These are phyloP conservation scores for Slavum lentiscoides DNA, from an alignment of 2,888 invertebrate species.

Conservation along the genomic window DNA sequence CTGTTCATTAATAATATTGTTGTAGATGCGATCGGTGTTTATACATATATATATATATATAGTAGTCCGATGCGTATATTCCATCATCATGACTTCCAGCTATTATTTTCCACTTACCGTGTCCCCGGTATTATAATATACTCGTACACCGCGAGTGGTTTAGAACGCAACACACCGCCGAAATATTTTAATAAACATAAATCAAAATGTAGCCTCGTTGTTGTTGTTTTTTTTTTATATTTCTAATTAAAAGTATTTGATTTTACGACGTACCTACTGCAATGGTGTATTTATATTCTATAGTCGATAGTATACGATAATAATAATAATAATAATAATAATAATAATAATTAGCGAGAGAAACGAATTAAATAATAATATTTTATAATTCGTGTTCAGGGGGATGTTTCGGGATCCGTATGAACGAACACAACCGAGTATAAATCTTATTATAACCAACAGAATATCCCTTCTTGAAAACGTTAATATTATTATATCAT, in stretches of 20 bases:
- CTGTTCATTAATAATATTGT: conserved; percentile 48
- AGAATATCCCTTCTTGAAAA: no score
- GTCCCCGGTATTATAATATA: not conserved
- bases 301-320: no score
- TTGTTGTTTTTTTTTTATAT: not conserved
- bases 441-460: no score
- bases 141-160: not conserved
- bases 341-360: not conserved
- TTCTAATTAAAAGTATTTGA: conserved; percentile 16
- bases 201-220: conserved; percentile 24
- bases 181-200: conserved; percentile 46
- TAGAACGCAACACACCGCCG: not conserved
- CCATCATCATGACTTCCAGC: conserved; percentile 42
- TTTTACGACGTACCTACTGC: not conserved
- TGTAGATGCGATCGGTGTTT: conserved; percentile 31
- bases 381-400: not conserved
- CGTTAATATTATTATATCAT: no score
- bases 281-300: no score
- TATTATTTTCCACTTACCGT: conserved; percentile 47
- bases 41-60: not conserved
- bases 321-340: no score
- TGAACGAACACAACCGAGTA: no score
- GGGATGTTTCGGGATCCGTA: no score
- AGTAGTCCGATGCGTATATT: conserved; percentile 29
- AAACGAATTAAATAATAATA: conserved; percentile 12